phyloP scores from a whole-genome alignment of 2,797 vertebrate genomes.

The Dermochelys coriacea region DNA sequence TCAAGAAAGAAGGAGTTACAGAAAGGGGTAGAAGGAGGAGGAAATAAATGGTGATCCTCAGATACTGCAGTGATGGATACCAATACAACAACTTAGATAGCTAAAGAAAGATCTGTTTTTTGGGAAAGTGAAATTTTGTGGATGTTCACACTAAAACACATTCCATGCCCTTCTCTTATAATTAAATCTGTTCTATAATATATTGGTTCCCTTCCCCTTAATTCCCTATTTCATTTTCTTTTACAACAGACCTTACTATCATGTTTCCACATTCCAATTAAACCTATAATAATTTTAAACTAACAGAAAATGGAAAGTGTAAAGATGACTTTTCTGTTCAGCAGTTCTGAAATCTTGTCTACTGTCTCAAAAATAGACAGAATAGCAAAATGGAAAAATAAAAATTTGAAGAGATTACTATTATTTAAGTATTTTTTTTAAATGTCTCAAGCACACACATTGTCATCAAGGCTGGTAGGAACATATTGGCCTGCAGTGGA shows the following conservation, averaged over 20 bases:
- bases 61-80: background rate
- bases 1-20: background rate
- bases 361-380: too few relatives aligned
- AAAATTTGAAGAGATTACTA: too few relatives aligned
- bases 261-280: background rate
- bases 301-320: background rate
- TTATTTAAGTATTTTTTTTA: too few relatives aligned
- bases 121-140: background rate
- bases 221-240: background rate
- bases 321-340: background rate
- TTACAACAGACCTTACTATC: background rate
- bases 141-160: background rate
- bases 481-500: too few relatives aligned
- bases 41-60: background rate
- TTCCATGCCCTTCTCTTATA: background rate
- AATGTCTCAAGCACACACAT: too few relatives aligned
- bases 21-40: background rate
- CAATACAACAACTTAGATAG: background rate
- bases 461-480: too few relatives aligned
- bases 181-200: background rate
- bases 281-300: background rate
- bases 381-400: too few relatives aligned
- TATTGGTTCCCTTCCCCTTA: background rate
- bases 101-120: background rate
- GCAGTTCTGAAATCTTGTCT: background rate